Evolutionary conservation across 2,113 vertebrate species (phyloP).

Genomic region (Rhea pennata): DNA sequence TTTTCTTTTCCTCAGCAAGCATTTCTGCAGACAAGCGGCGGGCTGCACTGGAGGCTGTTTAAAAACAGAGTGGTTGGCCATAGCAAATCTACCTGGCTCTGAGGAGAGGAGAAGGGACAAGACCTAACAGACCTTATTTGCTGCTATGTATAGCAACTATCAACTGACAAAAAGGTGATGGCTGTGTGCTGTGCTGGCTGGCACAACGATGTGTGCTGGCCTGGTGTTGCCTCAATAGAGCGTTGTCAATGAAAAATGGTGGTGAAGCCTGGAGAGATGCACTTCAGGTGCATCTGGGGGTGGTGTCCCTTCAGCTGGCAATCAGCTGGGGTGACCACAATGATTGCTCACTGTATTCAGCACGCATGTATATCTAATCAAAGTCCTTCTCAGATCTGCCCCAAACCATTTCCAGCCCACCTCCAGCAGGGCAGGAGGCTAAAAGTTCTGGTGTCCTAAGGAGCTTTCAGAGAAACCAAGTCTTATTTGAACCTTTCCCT

Average conservation of each 20-base stretch:
- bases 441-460: too few species aligned
- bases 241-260: neutral
- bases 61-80: neutral
- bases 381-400: neutral
- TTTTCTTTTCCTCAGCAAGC: constrained; percentile 5
- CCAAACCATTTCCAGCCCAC: neutral
- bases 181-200: neutral
- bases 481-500: too few species aligned
- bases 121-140: neutral
- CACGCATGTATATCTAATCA: neutral
- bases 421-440: neutral
- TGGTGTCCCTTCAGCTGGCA: neutral
- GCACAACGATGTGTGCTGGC: neutral
- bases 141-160: neutral
- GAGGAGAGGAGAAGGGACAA: neutral
- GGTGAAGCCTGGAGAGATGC: neutral
- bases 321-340: neutral
- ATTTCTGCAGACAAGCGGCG: neutral
- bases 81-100: neutral
- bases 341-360: neutral
- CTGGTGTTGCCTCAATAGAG: neutral
- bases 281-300: neutral
- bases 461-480: too few species aligned
- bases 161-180: neutral
- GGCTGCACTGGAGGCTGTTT: neutral